phyloP scores from a whole-genome alignment of 2,797 vertebrate genomes.

The Fundulus diaphanus region DNA sequence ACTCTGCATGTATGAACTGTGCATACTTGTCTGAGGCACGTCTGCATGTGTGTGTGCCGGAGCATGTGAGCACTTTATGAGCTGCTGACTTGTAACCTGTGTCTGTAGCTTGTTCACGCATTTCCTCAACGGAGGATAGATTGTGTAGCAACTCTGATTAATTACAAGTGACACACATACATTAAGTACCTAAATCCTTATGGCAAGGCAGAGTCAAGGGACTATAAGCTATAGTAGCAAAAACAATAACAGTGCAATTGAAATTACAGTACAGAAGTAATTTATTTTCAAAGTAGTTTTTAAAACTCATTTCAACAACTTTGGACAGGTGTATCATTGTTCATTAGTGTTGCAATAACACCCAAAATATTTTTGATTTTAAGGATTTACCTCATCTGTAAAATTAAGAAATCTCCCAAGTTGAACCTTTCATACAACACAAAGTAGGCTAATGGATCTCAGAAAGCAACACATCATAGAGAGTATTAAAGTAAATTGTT shows the following conservation, averaged over 20 bases:
- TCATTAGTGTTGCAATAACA: too few species aligned
- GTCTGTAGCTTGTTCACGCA: conserved; percentile 51
- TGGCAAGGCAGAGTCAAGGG: neutral
- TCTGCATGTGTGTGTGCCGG: conserved; percentile 17
- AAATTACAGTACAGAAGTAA: too few species aligned
- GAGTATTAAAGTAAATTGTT: too few species aligned
- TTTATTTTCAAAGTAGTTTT: too few species aligned
- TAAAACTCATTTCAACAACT: neutral
- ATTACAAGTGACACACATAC: conserved; percentile 51
- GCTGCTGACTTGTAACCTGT: conserved; percentile 68
- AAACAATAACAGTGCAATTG: neutral
- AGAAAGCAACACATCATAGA: too few species aligned
- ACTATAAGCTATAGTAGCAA: neutral
- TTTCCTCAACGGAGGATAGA: conserved; percentile 50
- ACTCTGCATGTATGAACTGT: conserved; percentile 22
- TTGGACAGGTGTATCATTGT: too few species aligned
- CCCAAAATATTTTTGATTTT: too few species aligned
- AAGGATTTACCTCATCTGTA: too few species aligned
- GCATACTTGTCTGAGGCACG: conserved; percentile 1
- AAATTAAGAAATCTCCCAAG: too few species aligned
- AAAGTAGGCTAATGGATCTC: too few species aligned
- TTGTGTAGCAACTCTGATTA: conserved; percentile 50
- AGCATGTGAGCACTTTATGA: conserved; percentile 33
- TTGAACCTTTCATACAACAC: too few species aligned
- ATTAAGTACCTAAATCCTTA: conserved; percentile 18